These are phyloP conservation scores for Lynx canadensis DNA, from an alignment of 2,113 vertebrate species.

Conservation along the genomic window DNA sequence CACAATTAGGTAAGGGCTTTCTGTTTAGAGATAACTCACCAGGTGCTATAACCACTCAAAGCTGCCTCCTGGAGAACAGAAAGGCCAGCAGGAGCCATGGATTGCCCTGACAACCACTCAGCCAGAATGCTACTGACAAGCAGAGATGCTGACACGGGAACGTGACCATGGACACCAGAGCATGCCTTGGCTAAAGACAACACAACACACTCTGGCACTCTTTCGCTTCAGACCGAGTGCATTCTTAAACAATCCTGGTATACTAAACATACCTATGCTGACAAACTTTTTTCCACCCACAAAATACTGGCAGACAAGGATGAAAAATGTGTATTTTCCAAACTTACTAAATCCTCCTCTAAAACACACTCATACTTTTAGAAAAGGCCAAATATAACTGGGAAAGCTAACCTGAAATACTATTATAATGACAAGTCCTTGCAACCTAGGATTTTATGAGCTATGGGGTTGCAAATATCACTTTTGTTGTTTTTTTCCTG, in stretches of 20 bases:
- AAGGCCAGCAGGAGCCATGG: not conserved
- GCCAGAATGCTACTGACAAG: not conserved
- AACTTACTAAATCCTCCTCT: not conserved
- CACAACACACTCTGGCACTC: not conserved
- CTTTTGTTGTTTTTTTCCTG: not conserved
- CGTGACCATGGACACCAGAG: not conserved
- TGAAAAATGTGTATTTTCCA: not conserved
- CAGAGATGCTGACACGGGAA: not conserved
- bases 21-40: not conserved
- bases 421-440: constrained; percentile 33
- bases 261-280: not conserved
- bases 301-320: not conserved
- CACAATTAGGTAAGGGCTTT: not conserved
- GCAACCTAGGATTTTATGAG: constrained; percentile 3
- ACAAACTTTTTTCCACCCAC: not conserved
- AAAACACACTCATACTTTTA: constrained; percentile 12
- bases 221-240: not conserved
- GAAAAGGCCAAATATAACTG: not conserved
- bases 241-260: constrained; percentile 11
- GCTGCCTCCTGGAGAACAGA: not conserved
- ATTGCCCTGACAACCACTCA: not conserved
- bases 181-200: not conserved
- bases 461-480: not conserved
- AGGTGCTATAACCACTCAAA: not conserved
- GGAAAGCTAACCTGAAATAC: not conserved